Conservation (phyloP, 2,797 vertebrate genomes). For the Odontamblyopus rebecca region DNA sequence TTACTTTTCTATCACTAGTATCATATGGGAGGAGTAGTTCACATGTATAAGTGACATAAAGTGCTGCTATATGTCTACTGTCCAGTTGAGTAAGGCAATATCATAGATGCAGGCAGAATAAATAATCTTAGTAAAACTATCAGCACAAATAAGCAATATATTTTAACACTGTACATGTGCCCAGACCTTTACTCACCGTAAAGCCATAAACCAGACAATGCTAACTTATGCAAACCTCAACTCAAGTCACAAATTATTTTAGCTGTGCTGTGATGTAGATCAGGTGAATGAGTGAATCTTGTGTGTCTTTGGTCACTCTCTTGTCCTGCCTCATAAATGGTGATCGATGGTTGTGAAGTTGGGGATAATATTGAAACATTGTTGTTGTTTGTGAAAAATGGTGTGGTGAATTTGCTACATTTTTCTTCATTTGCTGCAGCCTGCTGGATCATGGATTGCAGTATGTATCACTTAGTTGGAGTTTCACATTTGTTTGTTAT, state of each 20-base stretch:
- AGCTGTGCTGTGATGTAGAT: slow-evolving; percentile 19
- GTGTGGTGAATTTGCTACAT: background rate
- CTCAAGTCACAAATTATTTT: slow-evolving; percentile 24
- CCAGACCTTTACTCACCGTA: slow-evolving; percentile 49
- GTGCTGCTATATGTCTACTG: slow-evolving; percentile 16
- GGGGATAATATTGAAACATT: background rate
- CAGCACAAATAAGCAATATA: slow-evolving; percentile 68
- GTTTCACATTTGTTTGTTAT: slow-evolving; percentile 16
- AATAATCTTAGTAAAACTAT: slow-evolving; percentile 60
- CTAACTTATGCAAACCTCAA: slow-evolving; percentile 61
- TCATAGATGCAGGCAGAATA: slow-evolving; percentile 23
- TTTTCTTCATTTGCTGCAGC: slow-evolving; percentile 27
- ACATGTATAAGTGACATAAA: slow-evolving; percentile 3
- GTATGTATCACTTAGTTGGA: slow-evolving; percentile 11
- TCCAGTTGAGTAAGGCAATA: slow-evolving; percentile 1
- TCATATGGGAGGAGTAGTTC: background rate
- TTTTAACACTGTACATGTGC: slow-evolving; percentile 55
- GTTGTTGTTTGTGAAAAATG: background rate
- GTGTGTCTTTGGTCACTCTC: slow-evolving; percentile 19
- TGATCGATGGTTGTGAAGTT: background rate
- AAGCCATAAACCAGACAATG: slow-evolving; percentile 50
- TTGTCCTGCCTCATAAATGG: background rate
- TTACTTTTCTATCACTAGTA: background rate
- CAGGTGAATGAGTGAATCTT: slow-evolving; percentile 24
- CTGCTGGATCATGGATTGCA: slow-evolving; percentile 6